Conservation (phyloP, 2,113 vertebrate genomes). For the Alosa alosa region DNA sequence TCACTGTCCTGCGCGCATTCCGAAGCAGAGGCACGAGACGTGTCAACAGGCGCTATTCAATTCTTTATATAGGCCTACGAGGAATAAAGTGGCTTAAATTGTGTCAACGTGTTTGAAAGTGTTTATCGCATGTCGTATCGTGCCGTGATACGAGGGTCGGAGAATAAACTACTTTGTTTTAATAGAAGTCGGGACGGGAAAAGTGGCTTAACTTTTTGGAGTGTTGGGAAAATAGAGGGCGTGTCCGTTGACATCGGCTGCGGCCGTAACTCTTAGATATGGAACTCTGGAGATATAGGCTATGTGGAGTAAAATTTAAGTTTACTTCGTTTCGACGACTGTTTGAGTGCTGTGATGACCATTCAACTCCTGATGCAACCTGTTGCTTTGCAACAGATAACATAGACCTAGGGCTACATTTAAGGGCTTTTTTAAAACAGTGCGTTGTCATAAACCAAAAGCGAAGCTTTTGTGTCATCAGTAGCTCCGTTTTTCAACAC, state of each 20-base stretch:
- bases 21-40: background rate
- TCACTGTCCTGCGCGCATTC: conserved; percentile 35
- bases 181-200: background rate
- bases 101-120: background rate
- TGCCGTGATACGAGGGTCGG: background rate
- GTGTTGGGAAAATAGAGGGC: background rate
- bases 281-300: background rate
- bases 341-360: background rate
- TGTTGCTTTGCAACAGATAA: background rate
- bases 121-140: background rate
- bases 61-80: background rate
- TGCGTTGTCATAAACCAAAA: too few relatives aligned
- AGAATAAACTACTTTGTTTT: background rate
- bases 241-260: background rate
- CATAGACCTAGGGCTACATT: background rate
- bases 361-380: background rate
- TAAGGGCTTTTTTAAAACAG: too few relatives aligned
- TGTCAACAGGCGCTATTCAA: background rate
- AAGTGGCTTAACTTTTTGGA: background rate
- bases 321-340: background rate
- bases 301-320: background rate
- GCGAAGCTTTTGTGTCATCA: too few relatives aligned
- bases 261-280: background rate
- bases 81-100: background rate
- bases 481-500: too few relatives aligned